Evolutionary conservation across 2,888 invertebrate genomes (phyloP), one percentile per base, ranked within the genome.

Genomic region (Diarsia brunnea): DNA sequence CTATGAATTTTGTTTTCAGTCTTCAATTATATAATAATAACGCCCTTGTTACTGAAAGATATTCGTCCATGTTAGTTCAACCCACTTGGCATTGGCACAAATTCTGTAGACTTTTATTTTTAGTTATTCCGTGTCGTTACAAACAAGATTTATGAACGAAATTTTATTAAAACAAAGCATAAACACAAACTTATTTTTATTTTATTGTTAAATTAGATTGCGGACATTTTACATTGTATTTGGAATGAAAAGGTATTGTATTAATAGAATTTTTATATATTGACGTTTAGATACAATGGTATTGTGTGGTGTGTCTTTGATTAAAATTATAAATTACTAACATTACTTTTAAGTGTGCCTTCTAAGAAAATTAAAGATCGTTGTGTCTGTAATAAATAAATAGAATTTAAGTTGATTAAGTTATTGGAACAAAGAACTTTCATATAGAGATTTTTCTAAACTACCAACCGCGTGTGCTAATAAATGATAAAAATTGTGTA

Each of bases 61-160:
- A 80, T 75, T 88, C 87, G 78, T 78, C 84, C 84, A 85, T 87
- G 88, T 90, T 89, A 85, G 83, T 88, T 85, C 78, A 85, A 87
- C 84, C 78, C 83, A 89, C 85, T 93, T 94, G 94, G 93, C 93
- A 89, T 84, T 86, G 73, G 73, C 75, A 80, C 89, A 82, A 82
- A 84, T 90, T 92, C 92, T 92, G 92, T 87, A 85, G 86, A 79
- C 78, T 84, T 88, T 85, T 77, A 85, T 83, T 84, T 83, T 82
- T 82, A 79, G 75, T 64, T 81, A 75, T 84, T 83, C 69, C 31
- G 31, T 69, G 69, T 69, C 64, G 58, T 65, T 78, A 63, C 58
- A 68, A 69, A 72, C 38, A 68, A 83, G 58, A 85, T 60, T 69
- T 80, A 70, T 65, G 75, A 61, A 64, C 53, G n/a, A 70, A 70